Evolutionary conservation across 92 coral and sea anemone species (phyloP).

Genomic region (Galaxea fascicularis): DNA sequence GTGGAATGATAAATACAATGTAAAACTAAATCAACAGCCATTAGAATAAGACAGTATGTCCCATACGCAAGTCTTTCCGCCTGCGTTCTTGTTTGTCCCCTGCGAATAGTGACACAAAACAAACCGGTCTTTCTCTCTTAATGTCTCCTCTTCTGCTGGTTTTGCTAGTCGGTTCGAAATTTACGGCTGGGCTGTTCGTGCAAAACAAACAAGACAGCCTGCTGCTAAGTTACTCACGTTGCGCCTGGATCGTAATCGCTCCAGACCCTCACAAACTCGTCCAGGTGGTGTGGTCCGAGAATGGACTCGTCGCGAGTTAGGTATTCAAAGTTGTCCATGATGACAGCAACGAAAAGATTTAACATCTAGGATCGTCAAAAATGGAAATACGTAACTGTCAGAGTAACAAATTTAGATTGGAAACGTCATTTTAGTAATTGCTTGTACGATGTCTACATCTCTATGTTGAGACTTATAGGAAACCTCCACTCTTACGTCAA

Average conservation of each 20-base stretch:
- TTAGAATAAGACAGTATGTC: no score
- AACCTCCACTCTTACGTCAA: no score
- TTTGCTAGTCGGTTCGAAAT: neutral
- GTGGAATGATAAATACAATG: neutral
- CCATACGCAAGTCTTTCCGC: no score
- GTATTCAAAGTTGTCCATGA: slow-evolving; percentile 99
- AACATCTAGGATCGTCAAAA: slow-evolving; percentile 76
- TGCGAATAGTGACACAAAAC: neutral
- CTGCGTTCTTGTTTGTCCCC: neutral
- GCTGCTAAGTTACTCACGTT: slow-evolving; percentile 72
- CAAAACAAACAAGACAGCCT: neutral
- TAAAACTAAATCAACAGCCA: neutral
- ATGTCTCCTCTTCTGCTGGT: neutral
- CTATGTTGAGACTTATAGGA: no score
- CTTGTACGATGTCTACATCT: no score
- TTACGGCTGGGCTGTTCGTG: no score
- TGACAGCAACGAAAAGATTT: slow-evolving; percentile 98
- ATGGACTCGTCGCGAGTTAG: slow-evolving; percentile 99
- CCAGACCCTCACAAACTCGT: slow-evolving; percentile 99
- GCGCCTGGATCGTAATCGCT: slow-evolving; percentile 99
- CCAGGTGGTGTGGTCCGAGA: slow-evolving; percentile 98
- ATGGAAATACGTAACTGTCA: neutral
- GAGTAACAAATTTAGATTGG: no score
- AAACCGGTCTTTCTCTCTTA: no score
- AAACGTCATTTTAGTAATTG: no score